phyloP scores from a whole-genome alignment of 2,113 vertebrate genomes.

The Lota lota region DNA sequence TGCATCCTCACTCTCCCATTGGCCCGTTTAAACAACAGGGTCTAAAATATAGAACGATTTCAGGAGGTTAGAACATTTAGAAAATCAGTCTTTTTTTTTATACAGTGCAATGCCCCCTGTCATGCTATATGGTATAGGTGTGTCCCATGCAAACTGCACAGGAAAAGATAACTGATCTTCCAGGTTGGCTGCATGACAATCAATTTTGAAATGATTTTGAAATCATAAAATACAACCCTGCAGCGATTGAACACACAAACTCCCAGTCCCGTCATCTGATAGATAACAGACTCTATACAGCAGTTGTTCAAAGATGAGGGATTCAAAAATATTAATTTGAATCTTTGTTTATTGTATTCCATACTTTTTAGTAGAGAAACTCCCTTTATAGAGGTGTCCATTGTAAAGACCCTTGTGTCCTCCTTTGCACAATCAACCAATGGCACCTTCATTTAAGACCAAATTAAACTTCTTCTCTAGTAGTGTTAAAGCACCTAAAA shows the following conservation, averaged over 20 bases:
- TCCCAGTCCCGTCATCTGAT: slow-evolving; percentile 2
- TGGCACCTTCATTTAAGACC: too few relatives aligned
- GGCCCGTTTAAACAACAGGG: slow-evolving; percentile 41
- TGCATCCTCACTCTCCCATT: slow-evolving; percentile 37
- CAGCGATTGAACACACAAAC: slow-evolving; percentile 36
- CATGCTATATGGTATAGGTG: slow-evolving; percentile 10
- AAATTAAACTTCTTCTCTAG: too few relatives aligned
- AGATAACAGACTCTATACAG: slow-evolving; percentile 18
- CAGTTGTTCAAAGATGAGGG: slow-evolving; percentile 29
- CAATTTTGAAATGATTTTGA: too few relatives aligned
- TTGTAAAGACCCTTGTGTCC: too few relatives aligned
- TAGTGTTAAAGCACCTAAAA: neutral
- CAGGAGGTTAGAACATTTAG: neutral
- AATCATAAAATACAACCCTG: slow-evolving; percentile 46
- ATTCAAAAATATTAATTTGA: neutral
- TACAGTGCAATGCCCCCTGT: slow-evolving; percentile 42
- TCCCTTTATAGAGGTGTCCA: neutral
- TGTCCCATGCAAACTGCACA: slow-evolving; percentile 51
- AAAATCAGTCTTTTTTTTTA: slow-evolving; percentile 39
- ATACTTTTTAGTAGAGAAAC: slow-evolving; percentile 16
- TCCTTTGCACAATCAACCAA: too few relatives aligned
- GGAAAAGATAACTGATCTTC: slow-evolving; percentile 50
- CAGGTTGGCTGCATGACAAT: too few relatives aligned
- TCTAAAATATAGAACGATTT: slow-evolving; percentile 38
- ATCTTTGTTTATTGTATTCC: too few relatives aligned